These are phyloP conservation scores for Sinelater perroti DNA, from an alignment of 2,888 invertebrate species.

Conservation along the genomic window DNA sequence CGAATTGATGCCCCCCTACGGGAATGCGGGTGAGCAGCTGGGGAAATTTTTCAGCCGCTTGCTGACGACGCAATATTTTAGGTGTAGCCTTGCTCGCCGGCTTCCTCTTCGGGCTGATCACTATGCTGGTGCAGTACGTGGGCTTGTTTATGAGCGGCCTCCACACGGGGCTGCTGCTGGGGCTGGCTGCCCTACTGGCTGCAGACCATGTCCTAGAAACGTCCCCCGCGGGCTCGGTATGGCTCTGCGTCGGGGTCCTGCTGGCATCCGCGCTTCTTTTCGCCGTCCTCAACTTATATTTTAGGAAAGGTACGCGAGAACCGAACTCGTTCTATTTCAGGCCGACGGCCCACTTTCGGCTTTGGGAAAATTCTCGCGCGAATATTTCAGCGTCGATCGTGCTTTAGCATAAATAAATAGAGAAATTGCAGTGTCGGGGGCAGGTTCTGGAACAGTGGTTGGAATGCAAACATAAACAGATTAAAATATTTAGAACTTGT, in stretches of 20 bases:
- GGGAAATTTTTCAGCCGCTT: background rate
- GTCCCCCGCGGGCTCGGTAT: conserved; percentile 65
- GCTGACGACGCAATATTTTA: conserved; percentile 46
- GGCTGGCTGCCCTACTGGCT: conserved; percentile 67
- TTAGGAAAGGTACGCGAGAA: conserved; percentile 71
- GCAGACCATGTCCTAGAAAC: conserved; percentile 70
- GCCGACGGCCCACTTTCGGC: background rate
- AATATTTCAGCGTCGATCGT: background rate
- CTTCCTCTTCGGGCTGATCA: conserved; percentile 79
- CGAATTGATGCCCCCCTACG: conserved; percentile 78
- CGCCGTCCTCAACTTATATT: conserved; percentile 76
- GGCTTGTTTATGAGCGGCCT: conserved; percentile 84
- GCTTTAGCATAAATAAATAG: no score
- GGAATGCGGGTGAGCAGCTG: conserved; percentile 70
- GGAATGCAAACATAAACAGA: no score
- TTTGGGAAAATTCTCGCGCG: background rate
- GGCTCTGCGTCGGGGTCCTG: conserved; percentile 75
- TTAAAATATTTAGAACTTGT: no score
- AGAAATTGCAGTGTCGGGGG: no score
- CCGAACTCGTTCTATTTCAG: background rate
- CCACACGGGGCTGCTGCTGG: conserved; percentile 75
- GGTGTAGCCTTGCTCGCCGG: conserved; percentile 79
- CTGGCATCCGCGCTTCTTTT: conserved; percentile 73
- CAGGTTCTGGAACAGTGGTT: no score
- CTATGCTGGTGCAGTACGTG: conserved; percentile 83